Conservation (phyloP, 2,113 vertebrate genomes). For the Dinomys branickii region DNA sequence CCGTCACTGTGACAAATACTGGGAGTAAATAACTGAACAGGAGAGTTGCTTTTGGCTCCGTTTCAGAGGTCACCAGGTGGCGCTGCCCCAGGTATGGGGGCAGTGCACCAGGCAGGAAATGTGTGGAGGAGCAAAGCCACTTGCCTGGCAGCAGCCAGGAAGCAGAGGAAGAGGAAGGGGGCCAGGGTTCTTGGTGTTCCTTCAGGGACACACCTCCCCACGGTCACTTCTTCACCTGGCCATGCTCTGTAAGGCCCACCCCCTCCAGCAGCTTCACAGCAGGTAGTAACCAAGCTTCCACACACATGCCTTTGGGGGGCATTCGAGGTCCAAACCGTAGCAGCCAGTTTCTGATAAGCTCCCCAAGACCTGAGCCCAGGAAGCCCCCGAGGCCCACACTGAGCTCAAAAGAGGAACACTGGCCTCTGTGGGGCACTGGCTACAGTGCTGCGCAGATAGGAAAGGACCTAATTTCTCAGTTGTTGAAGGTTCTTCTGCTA, state of each 20-base stretch:
- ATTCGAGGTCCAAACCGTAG: not conserved
- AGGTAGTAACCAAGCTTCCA: not conserved
- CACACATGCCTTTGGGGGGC: not conserved
- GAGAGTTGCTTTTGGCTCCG: not conserved
- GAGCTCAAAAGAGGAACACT: not conserved
- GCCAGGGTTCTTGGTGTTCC: not conserved
- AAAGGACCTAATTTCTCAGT: not conserved
- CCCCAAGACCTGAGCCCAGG: not conserved
- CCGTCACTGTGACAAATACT: not conserved
- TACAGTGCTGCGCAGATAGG: not conserved
- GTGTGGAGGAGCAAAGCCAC: not conserved
- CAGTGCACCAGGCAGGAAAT: not conserved
- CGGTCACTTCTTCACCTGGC: not conserved
- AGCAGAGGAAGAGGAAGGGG: not conserved
- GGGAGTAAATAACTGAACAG: not conserved
- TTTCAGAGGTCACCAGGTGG: not conserved
- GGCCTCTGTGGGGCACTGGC: not conserved
- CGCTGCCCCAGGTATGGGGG: not conserved
- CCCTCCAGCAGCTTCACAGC: not conserved
- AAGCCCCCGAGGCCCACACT: not conserved
- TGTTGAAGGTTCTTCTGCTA: not conserved
- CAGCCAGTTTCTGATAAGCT: not conserved
- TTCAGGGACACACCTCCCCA: not conserved
- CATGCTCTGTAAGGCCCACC: not conserved
- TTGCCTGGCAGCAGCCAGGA: not conserved